These are phyloP conservation scores for Natrix natrix DNA, from an alignment of 2,797 vertebrate genomes.

Conservation along the genomic window DNA sequence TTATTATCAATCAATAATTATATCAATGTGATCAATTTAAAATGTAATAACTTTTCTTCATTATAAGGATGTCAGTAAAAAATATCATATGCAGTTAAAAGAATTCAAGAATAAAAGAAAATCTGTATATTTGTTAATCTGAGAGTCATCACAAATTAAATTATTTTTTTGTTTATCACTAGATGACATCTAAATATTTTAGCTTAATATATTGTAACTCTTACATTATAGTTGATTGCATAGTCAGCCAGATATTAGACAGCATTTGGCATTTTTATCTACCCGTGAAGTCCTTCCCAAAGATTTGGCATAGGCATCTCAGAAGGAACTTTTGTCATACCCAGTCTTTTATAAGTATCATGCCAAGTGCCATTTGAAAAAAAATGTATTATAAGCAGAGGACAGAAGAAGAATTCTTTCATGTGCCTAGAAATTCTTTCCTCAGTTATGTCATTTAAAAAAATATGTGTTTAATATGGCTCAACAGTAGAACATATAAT, in stretches of 20 bases:
- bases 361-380: not conserved
- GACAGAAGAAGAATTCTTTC: not conserved
- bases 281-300: not conserved
- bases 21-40: not conserved
- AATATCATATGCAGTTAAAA: not conserved
- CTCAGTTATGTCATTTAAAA: not conserved
- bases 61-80: not conserved
- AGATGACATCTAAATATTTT: not conserved
- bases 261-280: not conserved
- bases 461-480: not conserved
- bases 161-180: not conserved
- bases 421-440: not conserved
- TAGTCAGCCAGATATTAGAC: not conserved
- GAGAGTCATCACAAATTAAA: not conserved
- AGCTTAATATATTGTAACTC: not conserved
- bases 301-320: not conserved
- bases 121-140: not conserved
- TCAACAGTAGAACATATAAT: not conserved
- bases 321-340: not conserved
- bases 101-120: not conserved
- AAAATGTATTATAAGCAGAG: not conserved
- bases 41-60: not conserved
- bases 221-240: not conserved
- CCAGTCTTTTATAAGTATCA: not conserved
- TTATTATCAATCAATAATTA: not conserved